Conservation (phyloP, 2,797 vertebrate species). For the Amblyraja radiata region DNA sequence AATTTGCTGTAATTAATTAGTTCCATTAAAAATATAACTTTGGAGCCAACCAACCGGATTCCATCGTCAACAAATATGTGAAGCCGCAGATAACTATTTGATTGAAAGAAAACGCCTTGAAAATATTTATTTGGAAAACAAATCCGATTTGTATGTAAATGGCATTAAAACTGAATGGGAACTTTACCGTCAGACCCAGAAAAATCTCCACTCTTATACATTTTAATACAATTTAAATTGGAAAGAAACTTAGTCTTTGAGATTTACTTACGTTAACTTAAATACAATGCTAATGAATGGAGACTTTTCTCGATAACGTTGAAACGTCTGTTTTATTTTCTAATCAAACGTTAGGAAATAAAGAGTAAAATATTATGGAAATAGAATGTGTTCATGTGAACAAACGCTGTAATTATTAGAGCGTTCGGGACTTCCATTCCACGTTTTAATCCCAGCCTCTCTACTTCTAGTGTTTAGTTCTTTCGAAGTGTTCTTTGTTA, state of each 20-base stretch:
- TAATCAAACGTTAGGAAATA: neutral
- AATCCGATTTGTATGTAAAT: too few species aligned
- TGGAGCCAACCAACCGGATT: neutral
- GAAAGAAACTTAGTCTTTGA: too few species aligned
- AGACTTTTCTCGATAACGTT: neutral
- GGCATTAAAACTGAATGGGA: too few species aligned
- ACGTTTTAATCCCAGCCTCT: neutral
- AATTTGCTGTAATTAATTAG: neutral
- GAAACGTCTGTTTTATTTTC: neutral
- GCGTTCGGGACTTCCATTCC: neutral
- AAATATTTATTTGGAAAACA: neutral
- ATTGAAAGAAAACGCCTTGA: neutral
- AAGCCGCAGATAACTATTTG: neutral
- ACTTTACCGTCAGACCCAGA: too few species aligned
- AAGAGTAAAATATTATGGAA: too few species aligned
- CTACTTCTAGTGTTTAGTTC: neutral
- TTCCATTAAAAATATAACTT: neutral
- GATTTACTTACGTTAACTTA: neutral
- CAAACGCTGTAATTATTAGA: neutral
- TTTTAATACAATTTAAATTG: too few species aligned
- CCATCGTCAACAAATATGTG: neutral
- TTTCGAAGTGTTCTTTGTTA: neutral
- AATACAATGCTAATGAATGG: neutral
- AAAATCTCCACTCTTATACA: too few species aligned
- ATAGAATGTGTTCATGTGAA: neutral